Conservation (phyloP, 2,113 vertebrate species). For the Tamias sibiricus region DNA sequence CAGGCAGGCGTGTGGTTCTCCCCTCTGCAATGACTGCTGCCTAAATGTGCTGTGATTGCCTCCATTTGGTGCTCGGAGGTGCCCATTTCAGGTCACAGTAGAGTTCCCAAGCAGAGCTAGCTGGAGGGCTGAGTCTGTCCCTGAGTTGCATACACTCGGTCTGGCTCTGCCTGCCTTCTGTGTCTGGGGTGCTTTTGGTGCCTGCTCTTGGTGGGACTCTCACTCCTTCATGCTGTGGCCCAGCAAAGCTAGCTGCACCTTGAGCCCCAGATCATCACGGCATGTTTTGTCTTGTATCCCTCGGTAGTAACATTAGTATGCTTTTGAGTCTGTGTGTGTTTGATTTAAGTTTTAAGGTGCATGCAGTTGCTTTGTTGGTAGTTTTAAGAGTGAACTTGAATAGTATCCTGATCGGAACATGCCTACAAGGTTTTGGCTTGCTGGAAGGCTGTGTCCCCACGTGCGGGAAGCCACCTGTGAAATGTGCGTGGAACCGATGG, state of each 20-base stretch:
- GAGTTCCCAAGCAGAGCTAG: not conserved
- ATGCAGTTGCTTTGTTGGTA: not conserved
- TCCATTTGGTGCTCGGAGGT: not conserved
- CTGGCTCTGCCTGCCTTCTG: not conserved
- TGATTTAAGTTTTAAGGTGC: not conserved
- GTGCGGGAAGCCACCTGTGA: no score
- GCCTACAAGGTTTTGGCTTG: not conserved
- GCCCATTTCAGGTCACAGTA: not conserved
- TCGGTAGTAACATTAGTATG: not conserved
- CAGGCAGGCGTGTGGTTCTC: not conserved
- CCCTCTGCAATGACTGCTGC: not conserved
- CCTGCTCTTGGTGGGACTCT: not conserved
- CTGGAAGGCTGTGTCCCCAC: not conserved
- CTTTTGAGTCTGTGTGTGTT: not conserved
- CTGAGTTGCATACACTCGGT: fast-evolving
- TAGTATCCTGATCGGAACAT: not conserved
- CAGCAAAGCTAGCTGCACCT: not conserved
- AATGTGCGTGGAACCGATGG: no score
- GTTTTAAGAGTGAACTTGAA: not conserved
- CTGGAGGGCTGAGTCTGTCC: not conserved
- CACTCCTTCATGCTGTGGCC: fast-evolving
- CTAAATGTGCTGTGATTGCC: no score
- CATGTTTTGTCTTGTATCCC: not conserved
- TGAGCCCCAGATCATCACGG: not conserved
- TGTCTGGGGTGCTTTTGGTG: no score